A percentile compares a stretch with the other conserved stretches of the same genome.
phyloP scores from a whole-genome alignment of 2,888 invertebrate species.

The Trypoxylon attenuatum region DNA sequence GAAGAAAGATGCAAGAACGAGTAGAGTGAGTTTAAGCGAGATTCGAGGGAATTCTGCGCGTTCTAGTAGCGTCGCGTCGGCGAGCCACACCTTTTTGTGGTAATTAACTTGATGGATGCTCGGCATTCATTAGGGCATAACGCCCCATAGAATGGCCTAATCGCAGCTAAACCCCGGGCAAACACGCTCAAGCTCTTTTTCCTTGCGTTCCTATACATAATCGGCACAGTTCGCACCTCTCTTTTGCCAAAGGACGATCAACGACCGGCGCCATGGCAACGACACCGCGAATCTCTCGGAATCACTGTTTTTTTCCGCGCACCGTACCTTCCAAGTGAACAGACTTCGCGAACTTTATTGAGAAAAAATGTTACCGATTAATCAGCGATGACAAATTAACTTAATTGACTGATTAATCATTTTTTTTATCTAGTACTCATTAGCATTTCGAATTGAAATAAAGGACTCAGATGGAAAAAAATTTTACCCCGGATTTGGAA shows the following conservation, averaged over 20 bases:
- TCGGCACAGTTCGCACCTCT: not conserved
- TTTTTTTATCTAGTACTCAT: no score
- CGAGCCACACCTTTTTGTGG: not conserved
- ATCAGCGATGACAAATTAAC: no score
- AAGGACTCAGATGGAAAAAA: no score
- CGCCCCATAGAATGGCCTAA: not conserved
- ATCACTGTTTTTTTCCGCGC: not conserved
- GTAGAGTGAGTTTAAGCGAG: no score
- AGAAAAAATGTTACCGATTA: no score
- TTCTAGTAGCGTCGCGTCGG: not conserved
- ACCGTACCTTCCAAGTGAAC: not conserved
- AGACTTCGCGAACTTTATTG: no score
- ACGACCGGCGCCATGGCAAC: not conserved
- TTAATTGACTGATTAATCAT: no score
- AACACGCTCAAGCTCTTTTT: slow-evolving; percentile 2
- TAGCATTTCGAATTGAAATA: no score
- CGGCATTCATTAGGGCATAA: slow-evolving; percentile 2
- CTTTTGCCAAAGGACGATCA: slow-evolving; percentile 8
- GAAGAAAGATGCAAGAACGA: no score
- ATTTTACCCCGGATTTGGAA: no score
- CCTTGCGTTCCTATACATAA: not conserved
- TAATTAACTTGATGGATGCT: slow-evolving; percentile 18
- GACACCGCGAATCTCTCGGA: not conserved
- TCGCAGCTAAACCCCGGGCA: slow-evolving; percentile 2
- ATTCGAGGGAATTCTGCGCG: no score